These are phyloP conservation scores for Rhineura floridana DNA, from an alignment of 2,113 vertebrate genomes.

Conservation along the genomic window DNA sequence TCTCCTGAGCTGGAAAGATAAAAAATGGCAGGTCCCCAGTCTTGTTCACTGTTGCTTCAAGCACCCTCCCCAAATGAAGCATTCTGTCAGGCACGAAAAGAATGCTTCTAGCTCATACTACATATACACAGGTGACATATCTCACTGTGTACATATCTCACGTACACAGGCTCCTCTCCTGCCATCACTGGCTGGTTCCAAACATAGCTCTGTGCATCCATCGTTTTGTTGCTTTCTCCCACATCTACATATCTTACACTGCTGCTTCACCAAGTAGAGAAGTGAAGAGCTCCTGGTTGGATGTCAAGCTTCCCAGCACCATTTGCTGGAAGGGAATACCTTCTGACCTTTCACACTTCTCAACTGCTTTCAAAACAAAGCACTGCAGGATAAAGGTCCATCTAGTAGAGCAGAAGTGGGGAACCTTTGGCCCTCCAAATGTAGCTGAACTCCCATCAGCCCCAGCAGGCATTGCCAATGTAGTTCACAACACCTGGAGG, in stretches of 20 bases:
- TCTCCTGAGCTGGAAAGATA: not conserved
- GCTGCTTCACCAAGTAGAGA: not conserved
- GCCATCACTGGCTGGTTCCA: constrained; percentile 58
- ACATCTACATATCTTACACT: constrained; percentile 41
- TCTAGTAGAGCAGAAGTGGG: too few relatives aligned
- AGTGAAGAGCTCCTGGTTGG: not conserved
- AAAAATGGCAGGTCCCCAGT: not conserved
- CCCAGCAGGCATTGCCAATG: too few relatives aligned
- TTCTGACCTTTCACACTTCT: not conserved
- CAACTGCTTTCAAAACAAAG: not conserved
- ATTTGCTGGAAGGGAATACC: not conserved
- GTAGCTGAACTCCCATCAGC: too few relatives aligned
- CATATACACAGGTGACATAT: not conserved
- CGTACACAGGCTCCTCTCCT: constrained; percentile 40
- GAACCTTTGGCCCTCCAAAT: too few relatives aligned
- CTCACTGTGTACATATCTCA: too few relatives aligned
- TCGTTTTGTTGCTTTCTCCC: constrained; percentile 1
- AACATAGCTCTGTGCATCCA: constrained; percentile 49
- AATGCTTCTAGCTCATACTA: rapidly evolving
- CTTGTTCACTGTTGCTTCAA: not conserved
- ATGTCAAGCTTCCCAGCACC: not conserved
- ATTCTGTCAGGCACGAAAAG: constrained; percentile 16
- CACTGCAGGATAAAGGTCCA: not conserved
- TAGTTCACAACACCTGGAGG: too few relatives aligned
- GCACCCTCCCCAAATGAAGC: not conserved